Conservation (phyloP, 2,888 invertebrate species). For the Oscheius sp. region DNA sequence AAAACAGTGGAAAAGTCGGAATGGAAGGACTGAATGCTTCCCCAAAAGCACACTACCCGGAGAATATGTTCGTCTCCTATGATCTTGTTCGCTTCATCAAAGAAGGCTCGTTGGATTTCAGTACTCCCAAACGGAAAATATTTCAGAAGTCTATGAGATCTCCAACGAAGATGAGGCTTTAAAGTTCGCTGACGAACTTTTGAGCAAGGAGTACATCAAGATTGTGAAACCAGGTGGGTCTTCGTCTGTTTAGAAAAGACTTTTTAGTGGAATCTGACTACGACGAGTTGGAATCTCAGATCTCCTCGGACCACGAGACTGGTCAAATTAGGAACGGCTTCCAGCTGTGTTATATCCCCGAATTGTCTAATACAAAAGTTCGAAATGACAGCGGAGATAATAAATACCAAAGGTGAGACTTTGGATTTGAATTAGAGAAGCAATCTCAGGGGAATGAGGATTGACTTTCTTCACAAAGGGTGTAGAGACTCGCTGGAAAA, state of each 20-base stretch:
- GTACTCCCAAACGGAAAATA: neutral
- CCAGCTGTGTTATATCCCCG: slow-evolving; percentile 85
- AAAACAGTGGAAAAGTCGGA: neutral
- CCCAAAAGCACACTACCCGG: slow-evolving; percentile 2
- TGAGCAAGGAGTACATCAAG: slow-evolving; percentile 25
- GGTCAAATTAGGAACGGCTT: slow-evolving; percentile 85
- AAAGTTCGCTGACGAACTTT: slow-evolving; percentile 40
- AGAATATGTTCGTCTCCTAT: slow-evolving; percentile 51
- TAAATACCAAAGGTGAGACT: neutral
- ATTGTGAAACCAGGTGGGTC: slow-evolving; percentile 15
- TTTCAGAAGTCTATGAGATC: slow-evolving; percentile 36
- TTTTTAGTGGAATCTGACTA: slow-evolving; percentile 25
- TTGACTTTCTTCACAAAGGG: slow-evolving; percentile 35
- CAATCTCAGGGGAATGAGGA: slow-evolving; percentile 24
- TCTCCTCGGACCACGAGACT: slow-evolving; percentile 26
- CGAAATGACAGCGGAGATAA: slow-evolving; percentile 30
- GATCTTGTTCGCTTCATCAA: slow-evolving; percentile 46
- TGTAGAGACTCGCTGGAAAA: slow-evolving; percentile 8
- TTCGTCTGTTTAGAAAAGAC: neutral
- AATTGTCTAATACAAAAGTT: neutral
- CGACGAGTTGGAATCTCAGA: slow-evolving; percentile 24
- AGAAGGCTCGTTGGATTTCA: neutral
- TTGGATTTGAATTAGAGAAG: neutral
- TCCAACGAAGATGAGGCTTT: slow-evolving; percentile 39
- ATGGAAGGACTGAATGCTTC: neutral